Evolutionary conservation across 2,888 invertebrate species (phyloP), one percentile per base, ranked within the genome.

Genomic region (Ametastegia equiseti): DNA sequence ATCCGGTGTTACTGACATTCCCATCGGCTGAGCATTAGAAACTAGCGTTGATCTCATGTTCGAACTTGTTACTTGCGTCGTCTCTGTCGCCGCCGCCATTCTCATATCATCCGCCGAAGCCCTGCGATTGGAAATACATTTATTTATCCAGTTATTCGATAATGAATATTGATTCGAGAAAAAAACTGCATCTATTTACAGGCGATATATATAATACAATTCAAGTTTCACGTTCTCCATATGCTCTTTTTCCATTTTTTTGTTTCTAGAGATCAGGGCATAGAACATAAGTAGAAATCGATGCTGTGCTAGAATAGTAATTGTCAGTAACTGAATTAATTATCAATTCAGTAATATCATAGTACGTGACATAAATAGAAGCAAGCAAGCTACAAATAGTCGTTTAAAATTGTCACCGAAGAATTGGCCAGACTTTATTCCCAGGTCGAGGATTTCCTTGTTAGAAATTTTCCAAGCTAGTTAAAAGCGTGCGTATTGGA

Each of bases 41-140:
- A 97, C 96, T 90, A 97, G 95, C 89, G 94, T 95, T 88, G 96
- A 95, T 88, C 95, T 95, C 92, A 95, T 95, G 86, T 93, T 94
- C 83, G 94, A 92, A 85, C 93, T 92, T 84, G 87, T 85, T 84
- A 89, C 79, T 77, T 86, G 84, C 80, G 82, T 80, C 81, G 82
- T 80, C 81, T 90, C 92, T 79, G 90, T 90, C 57, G 93, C 94
- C 84, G 95, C 95, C 89, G 95, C 93, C 92, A 94, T 94, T 92
- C 96, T 94, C 97, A 97, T 97, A 88, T 97, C 96, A 85, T 95
- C 96, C 86, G 94, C 94, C 87, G 96, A 93, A 86, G 96, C 97
- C 94, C 97, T 97, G 92, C 79, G 92, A 91, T 86, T 82, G 83
- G 81, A 81, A 65, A 54, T 36, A 36, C 19, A 7, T 45, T 23